Percentiles rank a stretch among this genome's conserved stretches.
phyloP scores from a whole-genome alignment of 2,797 vertebrate species.

The Hoplostethus mediterraneus region DNA sequence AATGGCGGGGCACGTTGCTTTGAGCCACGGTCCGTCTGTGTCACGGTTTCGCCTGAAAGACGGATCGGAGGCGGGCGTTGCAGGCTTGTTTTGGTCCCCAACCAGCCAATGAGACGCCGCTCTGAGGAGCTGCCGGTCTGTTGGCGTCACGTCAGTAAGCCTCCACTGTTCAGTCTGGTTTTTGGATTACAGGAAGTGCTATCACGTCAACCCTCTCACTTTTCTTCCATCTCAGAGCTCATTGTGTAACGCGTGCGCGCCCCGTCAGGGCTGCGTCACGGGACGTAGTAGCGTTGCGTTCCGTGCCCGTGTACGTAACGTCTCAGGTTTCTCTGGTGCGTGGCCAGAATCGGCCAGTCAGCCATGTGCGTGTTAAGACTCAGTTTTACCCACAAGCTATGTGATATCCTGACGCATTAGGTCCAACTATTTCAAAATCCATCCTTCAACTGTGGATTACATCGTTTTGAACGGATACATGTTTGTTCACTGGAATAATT shows the following conservation, averaged over 20 bases:
- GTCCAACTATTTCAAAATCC: no score
- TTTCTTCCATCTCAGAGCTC: slow-evolving; percentile 19
- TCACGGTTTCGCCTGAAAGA: background rate
- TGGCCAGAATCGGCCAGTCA: slow-evolving; percentile 8
- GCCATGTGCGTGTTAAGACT: slow-evolving; percentile 1
- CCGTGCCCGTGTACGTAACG: slow-evolving; percentile 26
- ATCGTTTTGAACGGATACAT: no score
- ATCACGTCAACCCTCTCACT: slow-evolving; percentile 28
- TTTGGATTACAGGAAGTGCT: background rate
- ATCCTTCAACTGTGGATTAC: no score
- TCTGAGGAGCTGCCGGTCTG: slow-evolving; percentile 29
- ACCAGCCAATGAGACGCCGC: slow-evolving; percentile 42
- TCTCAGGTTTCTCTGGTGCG: slow-evolving; percentile 13
- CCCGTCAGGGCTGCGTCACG: slow-evolving; percentile 30
- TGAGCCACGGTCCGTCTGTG: slow-evolving; percentile 19
- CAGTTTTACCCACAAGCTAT: no score
- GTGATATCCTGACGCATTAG: no score
- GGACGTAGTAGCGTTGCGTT: slow-evolving; percentile 7
- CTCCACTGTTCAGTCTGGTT: background rate
- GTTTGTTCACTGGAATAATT: no score
- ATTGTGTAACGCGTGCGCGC: slow-evolving; percentile 39
- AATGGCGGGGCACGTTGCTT: slow-evolving; percentile 4
- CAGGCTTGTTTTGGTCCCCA: slow-evolving; percentile 62
- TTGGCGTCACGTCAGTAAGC: background rate
- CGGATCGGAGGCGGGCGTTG: slow-evolving; percentile 44